A percentile compares a stretch with the other conserved stretches of the same genome.
These are phyloP conservation scores for Molorchus minor DNA, from an alignment of 2,888 invertebrate species.

Conservation along the genomic window DNA sequence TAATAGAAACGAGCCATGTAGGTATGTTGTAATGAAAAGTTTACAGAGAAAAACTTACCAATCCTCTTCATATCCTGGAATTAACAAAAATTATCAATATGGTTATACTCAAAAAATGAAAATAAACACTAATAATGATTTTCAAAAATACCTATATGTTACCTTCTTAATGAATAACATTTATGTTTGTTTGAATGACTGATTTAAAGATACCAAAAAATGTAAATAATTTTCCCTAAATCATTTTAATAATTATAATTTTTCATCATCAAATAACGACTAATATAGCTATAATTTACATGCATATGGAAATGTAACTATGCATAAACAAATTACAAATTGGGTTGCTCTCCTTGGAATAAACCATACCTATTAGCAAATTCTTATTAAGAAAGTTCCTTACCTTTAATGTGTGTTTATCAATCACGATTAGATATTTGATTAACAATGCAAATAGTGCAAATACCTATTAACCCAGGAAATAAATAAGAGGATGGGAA, in stretches of 20 bases:
- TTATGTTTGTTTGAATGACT: background rate
- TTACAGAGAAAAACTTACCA: constrained; percentile 57
- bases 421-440: too few species aligned
- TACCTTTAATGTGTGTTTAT: too few species aligned
- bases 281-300: too few species aligned
- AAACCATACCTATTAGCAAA: too few species aligned
- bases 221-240: constrained; percentile 8
- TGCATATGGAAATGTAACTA: too few species aligned
- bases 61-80: constrained; percentile 60
- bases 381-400: too few species aligned
- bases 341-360: too few species aligned
- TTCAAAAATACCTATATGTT: constrained; percentile 31
- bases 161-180: constrained; percentile 24
- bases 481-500: constrained; percentile 39
- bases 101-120: constrained; percentile 32
- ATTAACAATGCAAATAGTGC: constrained; percentile 2
- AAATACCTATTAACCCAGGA: background rate
- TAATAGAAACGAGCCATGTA: constrained; percentile 6
- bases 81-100: constrained; percentile 55
- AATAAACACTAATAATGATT: constrained; percentile 17
- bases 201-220: constrained; percentile 1
- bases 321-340: background rate
- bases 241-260: too few species aligned
- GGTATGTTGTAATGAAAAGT: constrained; percentile 23
- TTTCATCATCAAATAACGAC: too few species aligned